Evolutionary conservation across 2,797 vertebrate species (phyloP), one percentile per base, ranked within the genome.

Genomic region (Scarus forsteni): DNA sequence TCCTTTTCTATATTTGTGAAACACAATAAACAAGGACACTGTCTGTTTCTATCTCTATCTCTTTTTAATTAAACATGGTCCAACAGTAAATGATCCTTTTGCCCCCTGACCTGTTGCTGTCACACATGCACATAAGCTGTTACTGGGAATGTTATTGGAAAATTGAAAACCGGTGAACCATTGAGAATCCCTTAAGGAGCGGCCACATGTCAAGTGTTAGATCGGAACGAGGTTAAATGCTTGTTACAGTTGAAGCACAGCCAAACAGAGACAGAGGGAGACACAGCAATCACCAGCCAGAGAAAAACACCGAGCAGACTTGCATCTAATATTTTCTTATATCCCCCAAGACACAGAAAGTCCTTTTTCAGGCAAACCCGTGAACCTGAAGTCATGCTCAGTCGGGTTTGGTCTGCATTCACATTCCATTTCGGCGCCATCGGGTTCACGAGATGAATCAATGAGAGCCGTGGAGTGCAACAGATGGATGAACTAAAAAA

Each of bases 141-240:
- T 88, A 85, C 57, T 64, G 66, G 55, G 58, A 77, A 66, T 88
- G 89, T 89, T 89, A 87, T 64, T 87, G 73, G 85, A 83, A 89
- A 84, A 83, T 69, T 73, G 72, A 74, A 79, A 85, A 68, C 62
- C 19, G 27, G 49, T 61, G 71, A 86, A 76, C 75, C 74, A 44
- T 15, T 19, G 67, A 69, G 66, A 82, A 61, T 74, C 85, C 85
- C 71, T 45, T 72, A 66, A 44, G 53, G 65, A 86, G 66, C 58
- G 46, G 63, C 61, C 35, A 65, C 65, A 73, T 63, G 69, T 80
- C 67, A 82, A 75, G 64, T 78, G 83, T 86, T 86, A 88, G 75
- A 84, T 59, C 15, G 53, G 73, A 81, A 69, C 58, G 56, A 57
- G 75, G 79, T 86, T 89, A 88, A 80, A 81, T 69, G 77, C 63